A percentile compares a stretch with the other conserved stretches of the same genome.
Conservation (phyloP, 2,113 vertebrate genomes). For the Catagonus wagneri region DNA sequence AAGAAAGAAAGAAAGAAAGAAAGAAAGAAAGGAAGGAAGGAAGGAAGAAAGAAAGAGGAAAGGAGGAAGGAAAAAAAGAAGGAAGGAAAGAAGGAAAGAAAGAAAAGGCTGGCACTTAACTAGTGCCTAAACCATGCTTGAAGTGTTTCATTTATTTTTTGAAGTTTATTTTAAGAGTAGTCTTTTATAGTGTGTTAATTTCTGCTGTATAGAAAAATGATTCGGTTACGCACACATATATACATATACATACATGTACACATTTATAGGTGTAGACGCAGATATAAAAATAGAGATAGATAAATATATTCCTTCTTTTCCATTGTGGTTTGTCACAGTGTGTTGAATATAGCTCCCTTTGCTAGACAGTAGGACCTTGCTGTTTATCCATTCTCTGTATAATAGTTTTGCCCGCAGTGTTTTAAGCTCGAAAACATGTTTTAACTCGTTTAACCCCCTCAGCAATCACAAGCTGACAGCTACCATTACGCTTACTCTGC, state of each 20-base stretch:
- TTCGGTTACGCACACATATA: background rate
- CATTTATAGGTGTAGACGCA: no score
- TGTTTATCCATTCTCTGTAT: background rate
- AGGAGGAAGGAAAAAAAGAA: no score
- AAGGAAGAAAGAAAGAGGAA: background rate
- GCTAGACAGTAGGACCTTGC: background rate
- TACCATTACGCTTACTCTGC: no score
- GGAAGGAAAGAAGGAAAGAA: no score
- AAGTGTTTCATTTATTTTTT: background rate
- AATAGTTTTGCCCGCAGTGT: background rate
- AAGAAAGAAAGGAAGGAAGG: background rate
- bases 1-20: no score
- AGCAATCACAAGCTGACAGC: background rate
- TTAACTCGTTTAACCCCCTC: background rate
- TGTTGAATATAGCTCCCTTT: no score
- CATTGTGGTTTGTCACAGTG: background rate
- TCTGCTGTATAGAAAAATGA: background rate
- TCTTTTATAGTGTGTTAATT: background rate
- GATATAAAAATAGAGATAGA: no score
- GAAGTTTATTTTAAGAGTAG: background rate
- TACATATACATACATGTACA: no score
- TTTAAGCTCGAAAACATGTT: background rate
- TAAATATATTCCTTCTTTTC: background rate
- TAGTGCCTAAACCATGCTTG: no score
- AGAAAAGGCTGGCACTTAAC: background rate